Evolutionary conservation across 2,113 vertebrate genomes (phyloP).

Genomic region (Choloepus hoffmanni): DNA sequence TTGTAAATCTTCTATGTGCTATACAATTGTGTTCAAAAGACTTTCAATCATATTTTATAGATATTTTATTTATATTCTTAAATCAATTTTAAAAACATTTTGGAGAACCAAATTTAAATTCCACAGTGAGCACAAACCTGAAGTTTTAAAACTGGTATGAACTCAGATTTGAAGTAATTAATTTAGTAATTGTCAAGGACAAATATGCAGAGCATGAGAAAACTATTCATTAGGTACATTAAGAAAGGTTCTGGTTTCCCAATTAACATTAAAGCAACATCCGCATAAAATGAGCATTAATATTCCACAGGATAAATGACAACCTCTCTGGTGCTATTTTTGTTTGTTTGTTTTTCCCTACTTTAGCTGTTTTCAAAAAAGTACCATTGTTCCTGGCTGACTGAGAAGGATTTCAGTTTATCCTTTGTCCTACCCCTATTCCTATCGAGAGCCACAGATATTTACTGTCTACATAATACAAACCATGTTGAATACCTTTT

Average conservation of each 20-base stretch:
- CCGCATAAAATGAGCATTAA: constrained; percentile 85
- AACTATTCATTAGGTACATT: constrained; percentile 83
- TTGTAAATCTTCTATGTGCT: constrained; percentile 70
- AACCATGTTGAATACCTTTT: neutral
- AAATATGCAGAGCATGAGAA: constrained; percentile 72
- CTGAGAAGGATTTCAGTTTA: neutral
- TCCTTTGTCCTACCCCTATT: neutral
- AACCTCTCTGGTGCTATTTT: constrained; percentile 45
- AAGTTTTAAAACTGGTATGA: constrained; percentile 81
- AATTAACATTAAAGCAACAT: constrained; percentile 86
- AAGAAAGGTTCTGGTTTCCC: constrained; percentile 80
- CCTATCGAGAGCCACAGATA: neutral
- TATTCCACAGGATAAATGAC: constrained; percentile 60
- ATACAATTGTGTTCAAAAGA: constrained; percentile 72
- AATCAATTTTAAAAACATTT: constrained; percentile 49
- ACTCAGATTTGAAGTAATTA: constrained; percentile 83
- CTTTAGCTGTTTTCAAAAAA: constrained; percentile 31
- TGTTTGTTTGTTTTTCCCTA: neutral
- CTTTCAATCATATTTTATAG: constrained; percentile 71
- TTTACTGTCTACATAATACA: neutral
- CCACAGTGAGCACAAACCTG: constrained; percentile 40
- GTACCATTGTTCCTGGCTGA: neutral
- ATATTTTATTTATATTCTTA: constrained; percentile 68
- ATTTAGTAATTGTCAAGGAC: constrained; percentile 85
- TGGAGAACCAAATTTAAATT: constrained; percentile 79